Conservation (phyloP, 2,113 vertebrate genomes). For the Spea multiplicata region DNA sequence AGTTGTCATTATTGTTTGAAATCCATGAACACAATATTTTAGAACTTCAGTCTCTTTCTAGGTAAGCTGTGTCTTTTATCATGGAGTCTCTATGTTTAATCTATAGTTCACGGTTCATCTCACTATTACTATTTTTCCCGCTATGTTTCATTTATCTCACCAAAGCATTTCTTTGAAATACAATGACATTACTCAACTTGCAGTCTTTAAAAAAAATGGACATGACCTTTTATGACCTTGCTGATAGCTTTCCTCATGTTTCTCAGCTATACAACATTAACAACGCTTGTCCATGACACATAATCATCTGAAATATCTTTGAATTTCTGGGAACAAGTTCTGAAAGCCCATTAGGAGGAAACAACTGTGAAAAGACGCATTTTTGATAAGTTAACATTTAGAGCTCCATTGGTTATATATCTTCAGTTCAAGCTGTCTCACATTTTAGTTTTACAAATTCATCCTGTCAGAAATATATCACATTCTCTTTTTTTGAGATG, state of each 20-base stretch:
- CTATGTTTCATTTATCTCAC: conserved; percentile 36
- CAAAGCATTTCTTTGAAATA: conserved; percentile 22
- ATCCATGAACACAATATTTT: too few relatives aligned
- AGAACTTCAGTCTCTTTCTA: too few relatives aligned
- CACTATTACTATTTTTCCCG: not conserved
- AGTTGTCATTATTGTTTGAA: not conserved
- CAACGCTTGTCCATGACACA: conserved; percentile 40
- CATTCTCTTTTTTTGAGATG: conserved; percentile 18
- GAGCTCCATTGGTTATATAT: conserved; percentile 17
- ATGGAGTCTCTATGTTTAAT: conserved; percentile 23
- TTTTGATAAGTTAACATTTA: conserved; percentile 39
- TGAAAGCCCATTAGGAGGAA: conserved; percentile 37
- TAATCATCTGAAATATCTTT: conserved; percentile 42
- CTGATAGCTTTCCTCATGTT: conserved; percentile 38
- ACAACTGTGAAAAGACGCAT: conserved; percentile 8
- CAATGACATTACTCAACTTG: conserved; percentile 42
- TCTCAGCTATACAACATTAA: conserved; percentile 33
- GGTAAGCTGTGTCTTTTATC: conserved; percentile 14
- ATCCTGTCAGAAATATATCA: conserved; percentile 39
- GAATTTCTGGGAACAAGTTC: conserved; percentile 33
- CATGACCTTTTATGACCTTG: conserved; percentile 41
- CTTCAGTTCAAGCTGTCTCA: conserved; percentile 26
- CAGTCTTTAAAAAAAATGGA: conserved; percentile 39
- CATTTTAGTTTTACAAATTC: conserved; percentile 37
- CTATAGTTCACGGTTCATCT: conserved; percentile 23